These are phyloP conservation scores for Heptranchias perlo DNA, from an alignment of 2,113 vertebrate species.

Conservation along the genomic window DNA sequence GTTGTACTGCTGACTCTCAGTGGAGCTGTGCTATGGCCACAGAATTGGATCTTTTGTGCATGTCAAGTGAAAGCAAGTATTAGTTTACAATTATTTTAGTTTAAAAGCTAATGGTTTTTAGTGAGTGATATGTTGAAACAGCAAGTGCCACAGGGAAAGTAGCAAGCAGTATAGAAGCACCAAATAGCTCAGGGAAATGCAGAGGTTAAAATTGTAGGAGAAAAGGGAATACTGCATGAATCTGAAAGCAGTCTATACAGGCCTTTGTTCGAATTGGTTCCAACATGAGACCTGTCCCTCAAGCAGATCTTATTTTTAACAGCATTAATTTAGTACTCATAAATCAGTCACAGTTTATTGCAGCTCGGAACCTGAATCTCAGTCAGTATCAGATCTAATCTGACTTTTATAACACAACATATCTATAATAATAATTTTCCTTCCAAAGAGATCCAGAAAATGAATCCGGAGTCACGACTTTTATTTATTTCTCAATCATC, in stretches of 20 bases:
- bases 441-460: background rate
- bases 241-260: too few species aligned
- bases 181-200: background rate
- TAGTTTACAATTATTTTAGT: background rate
- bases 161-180: background rate
- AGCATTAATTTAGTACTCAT: background rate
- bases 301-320: background rate
- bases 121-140: background rate
- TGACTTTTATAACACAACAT: background rate
- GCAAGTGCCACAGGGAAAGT: background rate
- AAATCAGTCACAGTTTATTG: background rate
- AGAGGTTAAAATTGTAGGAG: background rate
- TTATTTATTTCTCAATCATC: background rate
- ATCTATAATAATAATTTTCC: background rate
- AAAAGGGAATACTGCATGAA: background rate
- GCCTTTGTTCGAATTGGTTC: background rate
- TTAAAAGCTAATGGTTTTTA: background rate
- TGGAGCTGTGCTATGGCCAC: background rate
- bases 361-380: background rate
- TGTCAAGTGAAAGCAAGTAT: background rate
- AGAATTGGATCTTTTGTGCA: background rate
- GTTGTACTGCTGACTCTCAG: background rate
- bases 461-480: background rate
- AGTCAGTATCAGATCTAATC: background rate
- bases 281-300: background rate